Conservation (phyloP, 1,140 invertebrate species). For the Chlorops oryzae region DNA sequence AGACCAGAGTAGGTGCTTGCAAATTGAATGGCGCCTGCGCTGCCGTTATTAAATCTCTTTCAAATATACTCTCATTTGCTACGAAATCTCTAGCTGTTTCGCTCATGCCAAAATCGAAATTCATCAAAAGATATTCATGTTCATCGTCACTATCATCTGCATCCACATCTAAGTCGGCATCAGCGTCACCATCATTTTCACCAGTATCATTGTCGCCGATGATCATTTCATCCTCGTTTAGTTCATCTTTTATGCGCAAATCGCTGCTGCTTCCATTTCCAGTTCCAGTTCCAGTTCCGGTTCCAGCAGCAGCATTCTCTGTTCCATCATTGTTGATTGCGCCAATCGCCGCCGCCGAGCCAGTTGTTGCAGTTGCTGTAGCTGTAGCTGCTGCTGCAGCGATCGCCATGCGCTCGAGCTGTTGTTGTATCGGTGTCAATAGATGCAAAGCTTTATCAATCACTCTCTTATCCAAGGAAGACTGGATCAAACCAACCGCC, state of each 20-base stretch:
- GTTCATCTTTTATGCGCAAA: constrained; percentile 13
- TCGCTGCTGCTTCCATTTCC: no score
- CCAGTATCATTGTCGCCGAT: constrained; percentile 28
- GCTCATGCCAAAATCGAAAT: constrained; percentile 26
- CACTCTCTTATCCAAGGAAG: constrained; percentile 61
- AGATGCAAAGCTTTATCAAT: constrained; percentile 71
- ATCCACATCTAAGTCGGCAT: constrained; percentile 8
- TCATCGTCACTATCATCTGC: constrained; percentile 14
- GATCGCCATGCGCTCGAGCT: constrained; percentile 24
- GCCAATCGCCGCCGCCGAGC: no score
- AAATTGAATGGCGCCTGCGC: constrained; percentile 69
- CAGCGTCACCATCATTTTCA: constrained; percentile 16
- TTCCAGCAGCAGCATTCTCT: constrained; percentile 25
- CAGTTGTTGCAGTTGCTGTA: constrained; percentile 7
- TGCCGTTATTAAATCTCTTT: constrained; percentile 63
- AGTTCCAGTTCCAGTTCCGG: no score
- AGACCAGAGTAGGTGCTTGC: constrained; percentile 73
- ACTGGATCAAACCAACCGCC: constrained; percentile 41
- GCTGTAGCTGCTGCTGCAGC: constrained; percentile 8
- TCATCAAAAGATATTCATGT: constrained; percentile 23
- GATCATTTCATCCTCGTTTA: constrained; percentile 21
- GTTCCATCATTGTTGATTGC: constrained; percentile 35
- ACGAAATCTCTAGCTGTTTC: constrained; percentile 34
- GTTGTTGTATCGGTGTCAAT: constrained; percentile 57
- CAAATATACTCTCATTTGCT: constrained; percentile 37